Evolutionary conservation across 1,140 invertebrate species (phyloP), one percentile per base, ranked within the genome.

Genomic region (Papilio polyxenes): DNA sequence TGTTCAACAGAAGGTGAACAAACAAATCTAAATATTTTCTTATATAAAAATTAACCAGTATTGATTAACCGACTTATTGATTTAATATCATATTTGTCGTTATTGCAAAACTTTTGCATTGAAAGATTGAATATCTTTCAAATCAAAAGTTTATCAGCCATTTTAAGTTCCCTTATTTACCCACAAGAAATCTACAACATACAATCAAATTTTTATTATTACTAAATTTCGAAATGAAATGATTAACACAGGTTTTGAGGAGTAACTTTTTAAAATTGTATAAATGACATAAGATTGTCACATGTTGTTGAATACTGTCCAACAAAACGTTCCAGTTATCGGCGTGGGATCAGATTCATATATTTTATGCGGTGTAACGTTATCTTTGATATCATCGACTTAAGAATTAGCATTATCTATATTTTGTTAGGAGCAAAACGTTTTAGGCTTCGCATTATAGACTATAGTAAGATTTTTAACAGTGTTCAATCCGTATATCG

Each of bases 301-400:
- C 15, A 40, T 75, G 10, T 75, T 75, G 74, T 49, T 48, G 37
- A 75, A 75, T 13, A 40, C 40, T 37, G 40, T 75, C 44, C 74
- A 48, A 48, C 74, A n/a, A 44, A 48, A 49, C 74, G 72, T 48
- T 49, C 9, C 74, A 49, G 74, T 75, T 75, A 75, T 75, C n/a
- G 74, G 40, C 20, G 5, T 37, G 23, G 72, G 72, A 48, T 75
- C 74, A 20, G 40, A 75, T 75, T 75, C 40, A 49, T 75, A 75
- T 75, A 75, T 75, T 75, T 75, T n/a, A 75, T 75, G 40, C 40
- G 15, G n/a, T 37, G 37, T 69, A 48, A 75, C 17, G 40, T 75
- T 48, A 48, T 11, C 37, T 37, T 48, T 44, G n/a, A 75, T 75
- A 44, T 44, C 72, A 13, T 13, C 7, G 10, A 3, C 40, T 65